Conservation (phyloP, 2,888 invertebrate species). For the Hecatera dysodea region DNA sequence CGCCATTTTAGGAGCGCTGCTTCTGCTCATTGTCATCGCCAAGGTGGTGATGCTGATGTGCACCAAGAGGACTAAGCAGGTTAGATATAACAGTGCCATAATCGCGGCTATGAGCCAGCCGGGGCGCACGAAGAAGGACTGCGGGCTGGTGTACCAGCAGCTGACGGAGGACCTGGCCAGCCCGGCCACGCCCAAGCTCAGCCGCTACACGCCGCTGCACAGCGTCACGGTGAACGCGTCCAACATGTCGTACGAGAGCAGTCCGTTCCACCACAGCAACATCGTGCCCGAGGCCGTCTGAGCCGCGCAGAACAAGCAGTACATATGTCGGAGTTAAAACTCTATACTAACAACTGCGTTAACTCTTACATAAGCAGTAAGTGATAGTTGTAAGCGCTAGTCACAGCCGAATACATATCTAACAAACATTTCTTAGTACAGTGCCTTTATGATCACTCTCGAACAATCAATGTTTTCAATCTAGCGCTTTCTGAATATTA, state of each 20-base stretch:
- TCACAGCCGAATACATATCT: conserved; percentile 83
- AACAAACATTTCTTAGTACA: conserved; percentile 77
- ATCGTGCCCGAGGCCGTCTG: conserved; percentile 92
- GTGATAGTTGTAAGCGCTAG: conserved; percentile 89
- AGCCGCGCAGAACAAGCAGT: conserved; percentile 73
- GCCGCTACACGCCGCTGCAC: conserved; percentile 91
- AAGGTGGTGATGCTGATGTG: conserved; percentile 88
- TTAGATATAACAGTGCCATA: conserved; percentile 89
- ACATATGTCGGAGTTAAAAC: conserved; percentile 74
- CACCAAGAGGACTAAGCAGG: conserved; percentile 80
- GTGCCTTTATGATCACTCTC: conserved; percentile 84
- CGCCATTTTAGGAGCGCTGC: conserved; percentile 90
- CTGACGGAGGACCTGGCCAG: conserved; percentile 94
- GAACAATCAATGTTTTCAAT: conserved; percentile 83
- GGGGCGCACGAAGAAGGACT: conserved; percentile 92
- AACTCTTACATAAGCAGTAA: conserved; percentile 87
- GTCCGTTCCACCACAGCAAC: conserved; percentile 92
- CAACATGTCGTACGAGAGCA: conserved; percentile 91
- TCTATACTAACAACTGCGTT: conserved; percentile 85
- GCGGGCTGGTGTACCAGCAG: conserved; percentile 94
- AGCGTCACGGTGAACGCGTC: conserved; percentile 85
- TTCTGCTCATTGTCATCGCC: conserved; percentile 89
- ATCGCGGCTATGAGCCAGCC: conserved; percentile 90
- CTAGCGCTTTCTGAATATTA: conserved; percentile 88
- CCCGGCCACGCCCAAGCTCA: conserved; percentile 93